Evolutionary conservation across 2,113 vertebrate genomes (phyloP), one percentile per base, ranked within the genome.

Genomic region (Hippocampus barbouri): DNA sequence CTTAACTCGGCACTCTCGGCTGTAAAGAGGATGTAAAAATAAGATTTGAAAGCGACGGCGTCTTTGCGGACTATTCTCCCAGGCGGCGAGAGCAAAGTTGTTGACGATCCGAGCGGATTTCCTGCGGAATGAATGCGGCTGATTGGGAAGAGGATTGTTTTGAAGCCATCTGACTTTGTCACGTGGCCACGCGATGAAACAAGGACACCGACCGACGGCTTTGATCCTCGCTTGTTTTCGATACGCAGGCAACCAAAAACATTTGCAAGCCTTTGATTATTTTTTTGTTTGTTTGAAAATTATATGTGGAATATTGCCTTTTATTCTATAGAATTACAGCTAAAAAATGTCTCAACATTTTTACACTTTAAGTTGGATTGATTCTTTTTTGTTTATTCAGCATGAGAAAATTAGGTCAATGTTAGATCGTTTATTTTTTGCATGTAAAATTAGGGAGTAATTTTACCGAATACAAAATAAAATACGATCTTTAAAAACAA

Each of bases 11-110:
- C 25, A 30, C 25, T 34, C 27, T 61, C 3, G 34, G 43, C 63
- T 45, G 34, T 11, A 43, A 40, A 15, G 23, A 51, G 66, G 66
- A 54, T 68, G 4, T 53, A 49, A 68, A 68, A 68, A 30, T 20
- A 18, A 68, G 64, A 59, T 59, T 54, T 69, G 72, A 83, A 85
- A 66, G 41, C 49, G 83, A 62, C 38, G 49, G 73, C 73, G 78
- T 88, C 83, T 85, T 91, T 86, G 80, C 72, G 84, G 80, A 83
- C 83, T 87, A 85, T 87, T 83, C 72, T 82, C 69, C 57, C 20
- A 68, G 76, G 72, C 87, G 84, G 83, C 74, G 74, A 72, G 72
- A 67, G 23, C 66, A 38, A 73, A 66, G 43, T 27, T 25, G 41
- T 43, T 23, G n/a, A 66, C 5, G 65, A 79, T 69, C 82, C 65